Percentiles rank a stretch among this genome's conserved stretches.
phyloP scores from a whole-genome alignment of 2,888 invertebrate genomes.

The Myopa tessellatipennis region DNA sequence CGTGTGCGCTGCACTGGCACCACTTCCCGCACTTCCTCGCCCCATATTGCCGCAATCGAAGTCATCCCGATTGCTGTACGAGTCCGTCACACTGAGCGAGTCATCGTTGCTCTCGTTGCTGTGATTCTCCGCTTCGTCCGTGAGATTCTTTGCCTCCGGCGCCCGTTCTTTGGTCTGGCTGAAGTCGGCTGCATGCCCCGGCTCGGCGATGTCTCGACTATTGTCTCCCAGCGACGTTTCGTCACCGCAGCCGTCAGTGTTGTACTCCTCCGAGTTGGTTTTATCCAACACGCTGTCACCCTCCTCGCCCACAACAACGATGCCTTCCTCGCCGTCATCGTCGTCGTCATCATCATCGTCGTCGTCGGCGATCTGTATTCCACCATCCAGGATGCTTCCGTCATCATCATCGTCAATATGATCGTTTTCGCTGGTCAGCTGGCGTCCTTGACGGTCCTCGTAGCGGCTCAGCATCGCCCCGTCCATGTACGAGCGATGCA shows the following conservation, averaged over 20 bases:
- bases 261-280: slow-evolving; percentile 64
- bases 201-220: slow-evolving; percentile 59
- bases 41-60: slow-evolving; percentile 51
- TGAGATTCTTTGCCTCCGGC: slow-evolving; percentile 42
- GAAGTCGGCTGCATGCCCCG: slow-evolving; percentile 62
- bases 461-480: slow-evolving; percentile 69
- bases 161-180: slow-evolving; percentile 72
- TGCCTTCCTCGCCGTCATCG: slow-evolving; percentile 72
- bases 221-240: slow-evolving; percentile 53
- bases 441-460: slow-evolving; percentile 67
- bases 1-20: slow-evolving; percentile 41
- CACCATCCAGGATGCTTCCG: slow-evolving; percentile 61
- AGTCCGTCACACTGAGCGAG: slow-evolving; percentile 71
- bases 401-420: slow-evolving; percentile 66
- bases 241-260: slow-evolving; percentile 60
- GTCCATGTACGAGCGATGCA: slow-evolving; percentile 70
- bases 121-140: slow-evolving; percentile 50
- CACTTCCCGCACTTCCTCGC: slow-evolving; percentile 42
- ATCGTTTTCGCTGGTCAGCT: slow-evolving; percentile 64
- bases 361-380: slow-evolving; percentile 61
- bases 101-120: slow-evolving; percentile 74
- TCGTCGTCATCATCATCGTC: slow-evolving; percentile 65
- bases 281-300: slow-evolving; percentile 73
- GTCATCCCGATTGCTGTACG: slow-evolving; percentile 69
- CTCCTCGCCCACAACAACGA: slow-evolving; percentile 83